A percentile compares a stretch with the other conserved stretches of the same genome.
phyloP scores from a whole-genome alignment of 2,888 invertebrate species.

The Cynaeus angustus region DNA sequence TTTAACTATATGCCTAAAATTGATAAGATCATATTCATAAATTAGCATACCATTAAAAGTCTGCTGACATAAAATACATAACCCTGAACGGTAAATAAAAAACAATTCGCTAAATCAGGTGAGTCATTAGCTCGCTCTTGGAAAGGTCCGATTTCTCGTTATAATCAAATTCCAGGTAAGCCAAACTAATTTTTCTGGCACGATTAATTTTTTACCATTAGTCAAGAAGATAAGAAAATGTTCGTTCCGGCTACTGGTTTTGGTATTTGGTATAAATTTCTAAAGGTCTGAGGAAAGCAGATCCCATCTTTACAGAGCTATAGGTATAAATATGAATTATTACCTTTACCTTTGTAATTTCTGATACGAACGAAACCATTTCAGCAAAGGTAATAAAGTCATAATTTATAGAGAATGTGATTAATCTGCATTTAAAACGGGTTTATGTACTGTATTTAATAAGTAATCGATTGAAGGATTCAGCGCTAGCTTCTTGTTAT shows the following conservation, averaged over 20 bases:
- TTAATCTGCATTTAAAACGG: background rate
- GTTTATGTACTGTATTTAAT: background rate
- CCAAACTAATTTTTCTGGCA: slow-evolving; percentile 14
- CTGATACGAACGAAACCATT: background rate
- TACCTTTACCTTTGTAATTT: slow-evolving; percentile 3
- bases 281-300: slow-evolving; percentile 5
- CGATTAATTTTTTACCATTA: slow-evolving; percentile 18
- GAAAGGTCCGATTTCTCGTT: background rate
- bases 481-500: background rate
- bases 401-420: background rate
- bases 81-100: slow-evolving; percentile 22
- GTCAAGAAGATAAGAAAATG: slow-evolving; percentile 17
- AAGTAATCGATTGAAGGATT: background rate
- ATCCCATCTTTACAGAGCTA: slow-evolving; percentile 2
- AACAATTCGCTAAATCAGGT: slow-evolving; percentile 19
- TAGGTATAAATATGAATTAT: background rate
- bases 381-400: background rate
- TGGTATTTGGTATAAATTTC: slow-evolving; percentile 17
- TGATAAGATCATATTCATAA: slow-evolving; percentile 38
- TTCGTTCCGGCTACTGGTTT: slow-evolving; percentile 35
- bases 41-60: slow-evolving; percentile 36
- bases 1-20: slow-evolving; percentile 13
- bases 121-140: background rate
- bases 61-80: slow-evolving; percentile 18
- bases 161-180: background rate